Base-by-base conservation (phyloP, 2,113 vertebrate species). In the Centropristis striata region DNA sequence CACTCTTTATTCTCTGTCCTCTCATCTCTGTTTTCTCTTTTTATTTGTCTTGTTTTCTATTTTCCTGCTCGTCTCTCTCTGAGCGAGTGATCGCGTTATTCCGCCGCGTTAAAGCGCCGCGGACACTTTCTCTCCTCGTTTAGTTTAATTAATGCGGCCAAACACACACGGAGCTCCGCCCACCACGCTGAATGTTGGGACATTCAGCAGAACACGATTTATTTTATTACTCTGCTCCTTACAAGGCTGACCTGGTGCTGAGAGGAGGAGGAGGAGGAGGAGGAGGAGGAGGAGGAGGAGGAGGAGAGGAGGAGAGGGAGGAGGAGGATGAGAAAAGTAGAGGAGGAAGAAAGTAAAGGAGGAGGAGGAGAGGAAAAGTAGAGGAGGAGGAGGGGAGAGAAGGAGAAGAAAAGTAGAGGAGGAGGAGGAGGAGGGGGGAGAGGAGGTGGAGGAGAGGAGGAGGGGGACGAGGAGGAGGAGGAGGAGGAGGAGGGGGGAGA, bases 71-170 rank as follows among this genome's bases (percentile, higher is more conserved):
- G 12, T 54, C 54, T 18, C 8, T 2, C 51, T 4, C 37, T 86
- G 80, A 82, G 6, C 42, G 69, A 28, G 47, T 76, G 75, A 79
- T 84, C 58, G 0, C 0, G 11, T 90, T 58, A 87, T 83, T 83
- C 78, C 20, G 7, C 86, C 28, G 57, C 15, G 61, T 80, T 85
- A 51, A 75, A 42, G 57, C 47, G 0, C 49, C 55, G 39, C 70
- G 28, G 11, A 83, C 46, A 42, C 59, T 39, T 63, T 16, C 69
- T 39, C 60, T 16, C 20, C 47, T 80, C 79, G 8, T 83, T 75
- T 8, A 11, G 20, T 63, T 70, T 75, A 70, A 85, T 83, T 85
- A 77, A 70, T 8, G 58, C 75, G 6, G 73, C 55, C 53, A 51
- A 39, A 37, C 54, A 20, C 65, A 44, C 18, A 37, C 51, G 3